These are phyloP conservation scores for Phylloscopus collybita DNA, from an alignment of 2,797 vertebrate species.

Conservation along the genomic window DNA sequence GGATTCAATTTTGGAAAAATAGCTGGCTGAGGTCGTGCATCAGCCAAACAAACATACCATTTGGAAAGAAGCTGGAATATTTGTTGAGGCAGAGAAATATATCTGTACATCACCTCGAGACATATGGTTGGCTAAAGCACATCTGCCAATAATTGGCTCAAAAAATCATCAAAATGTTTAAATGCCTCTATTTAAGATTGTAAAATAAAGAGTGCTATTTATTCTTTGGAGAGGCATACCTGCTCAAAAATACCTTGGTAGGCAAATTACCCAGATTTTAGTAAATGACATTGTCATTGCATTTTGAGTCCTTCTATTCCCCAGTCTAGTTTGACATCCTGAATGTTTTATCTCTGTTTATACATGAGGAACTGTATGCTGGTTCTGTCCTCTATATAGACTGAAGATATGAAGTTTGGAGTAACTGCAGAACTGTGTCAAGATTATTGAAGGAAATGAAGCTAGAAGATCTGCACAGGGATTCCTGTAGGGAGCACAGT, in stretches of 20 bases:
- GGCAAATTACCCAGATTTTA: not conserved
- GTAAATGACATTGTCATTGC: not conserved
- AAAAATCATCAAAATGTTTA: conserved; percentile 24
- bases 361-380: not conserved
- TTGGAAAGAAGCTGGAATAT: conserved; percentile 56
- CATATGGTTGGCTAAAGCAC: conserved; percentile 55
- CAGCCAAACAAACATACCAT: conserved; percentile 61
- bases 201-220: not conserved
- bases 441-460: not conserved
- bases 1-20: conserved; percentile 60
- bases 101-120: conserved; percentile 20
- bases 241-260: not conserved
- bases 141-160: conserved; percentile 37
- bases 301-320: not conserved
- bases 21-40: not conserved
- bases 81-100: conserved; percentile 13
- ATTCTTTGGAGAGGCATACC: not conserved
- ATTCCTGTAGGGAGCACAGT: not conserved
- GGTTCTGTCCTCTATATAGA: not conserved
- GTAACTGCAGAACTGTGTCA: not conserved
- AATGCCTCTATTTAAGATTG: not conserved
- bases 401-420: not conserved
- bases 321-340: not conserved
- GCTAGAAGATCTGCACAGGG: not conserved
- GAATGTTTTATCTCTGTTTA: not conserved